Conservation (phyloP, 2,113 vertebrate genomes). For the Laticauda colubrina region DNA sequence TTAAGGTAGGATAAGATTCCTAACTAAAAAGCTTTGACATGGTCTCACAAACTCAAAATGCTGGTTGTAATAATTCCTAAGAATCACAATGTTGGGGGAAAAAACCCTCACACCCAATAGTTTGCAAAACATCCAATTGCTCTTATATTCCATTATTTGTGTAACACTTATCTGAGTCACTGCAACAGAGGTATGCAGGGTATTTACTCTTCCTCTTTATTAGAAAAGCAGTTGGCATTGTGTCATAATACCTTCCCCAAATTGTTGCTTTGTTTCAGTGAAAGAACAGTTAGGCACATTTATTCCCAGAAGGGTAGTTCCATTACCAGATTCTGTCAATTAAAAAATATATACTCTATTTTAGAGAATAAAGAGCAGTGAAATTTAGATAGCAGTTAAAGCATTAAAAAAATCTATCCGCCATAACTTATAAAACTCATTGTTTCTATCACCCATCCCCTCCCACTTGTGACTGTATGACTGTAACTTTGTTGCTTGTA, state of each 20-base stretch:
- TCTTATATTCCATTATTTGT: neutral
- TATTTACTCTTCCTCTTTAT: conserved; percentile 25
- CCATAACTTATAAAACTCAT: neutral
- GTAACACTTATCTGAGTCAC: neutral
- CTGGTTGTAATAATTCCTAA: neutral
- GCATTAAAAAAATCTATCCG: neutral
- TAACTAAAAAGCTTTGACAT: neutral
- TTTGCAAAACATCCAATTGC: neutral
- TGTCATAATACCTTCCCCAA: conserved; percentile 39
- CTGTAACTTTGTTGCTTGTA: too few relatives aligned
- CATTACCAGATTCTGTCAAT: neutral
- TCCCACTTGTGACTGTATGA: too few relatives aligned
- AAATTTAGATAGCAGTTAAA: neutral
- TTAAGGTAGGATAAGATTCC: neutral
- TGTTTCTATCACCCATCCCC: too few relatives aligned
- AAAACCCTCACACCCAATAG: neutral
- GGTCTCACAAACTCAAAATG: neutral
- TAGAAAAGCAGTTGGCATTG: conserved; percentile 9
- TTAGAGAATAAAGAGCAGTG: neutral
- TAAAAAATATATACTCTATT: neutral
- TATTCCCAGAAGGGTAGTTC: conserved; percentile 33
- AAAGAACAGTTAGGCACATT: conserved; percentile 8
- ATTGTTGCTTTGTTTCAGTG: conserved; percentile 14
- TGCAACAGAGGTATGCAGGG: neutral
- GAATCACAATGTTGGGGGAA: neutral